Conservation (phyloP, 2,888 invertebrate genomes). For the Argyresthia albistria region DNA sequence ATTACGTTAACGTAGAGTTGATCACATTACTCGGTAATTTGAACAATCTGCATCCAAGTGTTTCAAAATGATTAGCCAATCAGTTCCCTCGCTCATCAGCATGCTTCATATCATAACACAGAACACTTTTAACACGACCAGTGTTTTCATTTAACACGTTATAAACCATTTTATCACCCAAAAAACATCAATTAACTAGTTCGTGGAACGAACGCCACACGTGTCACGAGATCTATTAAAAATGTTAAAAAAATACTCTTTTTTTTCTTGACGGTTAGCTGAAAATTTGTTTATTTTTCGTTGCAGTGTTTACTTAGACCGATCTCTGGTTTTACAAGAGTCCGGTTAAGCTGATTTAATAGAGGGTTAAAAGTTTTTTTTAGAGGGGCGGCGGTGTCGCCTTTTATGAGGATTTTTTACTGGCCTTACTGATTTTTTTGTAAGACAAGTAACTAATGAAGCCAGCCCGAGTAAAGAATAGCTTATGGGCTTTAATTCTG, state of each 20-base stretch:
- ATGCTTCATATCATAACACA: background rate
- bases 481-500: no score
- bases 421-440: no score
- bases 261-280: background rate
- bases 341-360: constrained; percentile 27
- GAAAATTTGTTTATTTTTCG: no score
- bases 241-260: background rate
- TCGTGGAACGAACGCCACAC: constrained; percentile 44
- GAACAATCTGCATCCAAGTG: no score
- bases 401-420: constrained; percentile 9
- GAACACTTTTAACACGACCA: background rate
- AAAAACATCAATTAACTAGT: constrained; percentile 50
- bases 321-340: constrained; percentile 14
- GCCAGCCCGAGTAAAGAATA: no score
- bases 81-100: no score
- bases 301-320: background rate
- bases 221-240: constrained; percentile 16
- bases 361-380: constrained; percentile 32
- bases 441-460: no score
- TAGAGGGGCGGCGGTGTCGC: constrained; percentile 13
- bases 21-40: no score
- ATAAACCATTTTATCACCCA: constrained; percentile 45
- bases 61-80: no score
- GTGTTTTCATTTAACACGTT: constrained; percentile 1
- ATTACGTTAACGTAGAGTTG: no score